Evolutionary conservation across 2,797 vertebrate genomes (phyloP).

Genomic region (Sebastes reedi): DNA sequence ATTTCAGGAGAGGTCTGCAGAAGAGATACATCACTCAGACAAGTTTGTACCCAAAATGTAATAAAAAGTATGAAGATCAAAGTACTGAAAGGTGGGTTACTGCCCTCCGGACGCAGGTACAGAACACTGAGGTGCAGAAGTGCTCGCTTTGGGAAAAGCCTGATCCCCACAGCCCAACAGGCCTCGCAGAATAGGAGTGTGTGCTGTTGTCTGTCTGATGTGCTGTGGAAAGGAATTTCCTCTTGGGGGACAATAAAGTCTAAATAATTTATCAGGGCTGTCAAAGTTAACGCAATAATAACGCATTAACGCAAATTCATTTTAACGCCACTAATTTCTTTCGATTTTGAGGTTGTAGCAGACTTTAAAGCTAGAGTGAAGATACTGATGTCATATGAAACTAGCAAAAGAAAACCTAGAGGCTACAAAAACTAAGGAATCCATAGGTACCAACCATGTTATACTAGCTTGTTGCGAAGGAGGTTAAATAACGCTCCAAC

Average conservation of each 20-base stretch:
- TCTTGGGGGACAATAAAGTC: neutral
- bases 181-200: neutral
- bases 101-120: neutral
- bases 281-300: no score
- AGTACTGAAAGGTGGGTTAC: neutral
- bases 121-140: neutral
- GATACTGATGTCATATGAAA: no score
- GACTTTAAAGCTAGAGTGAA: fast-evolving
- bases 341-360: fast-evolving
- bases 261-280: neutral
- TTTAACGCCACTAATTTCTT: no score
- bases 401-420: no score
- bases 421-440: no score
- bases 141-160: neutral
- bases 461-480: fast-evolving
- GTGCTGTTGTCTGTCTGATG: neutral
- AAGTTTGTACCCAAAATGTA: neutral
- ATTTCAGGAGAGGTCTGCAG: constrained; percentile 90
- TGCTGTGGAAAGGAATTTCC: neutral
- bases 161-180: neutral
- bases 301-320: no score
- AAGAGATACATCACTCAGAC: constrained; percentile 23
- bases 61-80: neutral
- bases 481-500: no score
- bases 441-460: no score